Evolutionary conservation across 1,140 invertebrate genomes (phyloP), one percentile per base, ranked within the genome.

Genomic region (Zaprionus kolodkinae): DNA sequence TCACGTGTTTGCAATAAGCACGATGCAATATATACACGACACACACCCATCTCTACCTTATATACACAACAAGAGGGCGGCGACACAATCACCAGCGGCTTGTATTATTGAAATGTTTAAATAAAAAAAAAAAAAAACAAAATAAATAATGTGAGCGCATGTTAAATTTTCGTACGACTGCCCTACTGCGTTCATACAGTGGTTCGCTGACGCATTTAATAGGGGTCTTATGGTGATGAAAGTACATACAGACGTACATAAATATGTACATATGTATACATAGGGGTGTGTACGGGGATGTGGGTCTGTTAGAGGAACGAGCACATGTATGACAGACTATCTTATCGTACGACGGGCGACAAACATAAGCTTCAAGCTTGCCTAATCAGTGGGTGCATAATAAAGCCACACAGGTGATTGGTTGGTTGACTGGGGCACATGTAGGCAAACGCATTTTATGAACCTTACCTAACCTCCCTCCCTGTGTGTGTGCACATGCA

Each of bases 111-210:
- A 85, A 86, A 87, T 81, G 70, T 86, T 72, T 61, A 88, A 82
- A 79, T 81, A 78, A 79, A 76, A 76, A 78, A 76, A 82, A 78
- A 76, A 82, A 79, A 87, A 76, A 76, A 76, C 81, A 76, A 82
- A 78, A 76, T 87, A 79, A 87, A 76, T 76, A 72, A 56, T 64
- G 68, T 76, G 65, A 72, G 68, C 63, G 72, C 68, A 79, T 80
- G 72, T 87, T 62, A 62, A 68, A 68, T 76, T 69, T 63, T 66
- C 72, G 54, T 64, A 38, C 45, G 63, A 61, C 48, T 79, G 50
- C 33, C 57, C 72, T 45, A 72, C 68, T 61, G 36, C n/a, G 38
- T 55, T 72, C 25, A 57, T 30, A 71, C 63, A 48, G 27, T 43
- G 69, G 59, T 43, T 45, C 27, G 70, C 74, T 79, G 79, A 81